These are phyloP conservation scores for Botia almorhae DNA, from an alignment of 2,797 vertebrate species.

Conservation along the genomic window DNA sequence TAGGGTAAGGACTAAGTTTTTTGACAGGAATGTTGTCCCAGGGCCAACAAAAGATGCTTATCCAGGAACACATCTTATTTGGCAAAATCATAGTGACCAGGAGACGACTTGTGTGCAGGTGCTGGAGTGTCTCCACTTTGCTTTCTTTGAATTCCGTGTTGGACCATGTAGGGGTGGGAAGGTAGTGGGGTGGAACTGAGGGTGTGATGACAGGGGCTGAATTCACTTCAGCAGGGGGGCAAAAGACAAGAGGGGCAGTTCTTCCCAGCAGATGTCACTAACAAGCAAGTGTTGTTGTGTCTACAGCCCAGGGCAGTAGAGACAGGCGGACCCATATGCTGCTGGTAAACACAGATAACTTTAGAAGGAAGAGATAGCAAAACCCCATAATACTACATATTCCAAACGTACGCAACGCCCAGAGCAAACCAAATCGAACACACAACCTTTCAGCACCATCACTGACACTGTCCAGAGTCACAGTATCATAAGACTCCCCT, in stretches of 20 bases:
- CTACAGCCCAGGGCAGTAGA: conserved; percentile 25
- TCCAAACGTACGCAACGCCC: conserved; percentile 18
- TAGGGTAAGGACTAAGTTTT: too few relatives aligned
- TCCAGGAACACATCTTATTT: too few relatives aligned
- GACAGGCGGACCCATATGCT: conserved; percentile 28
- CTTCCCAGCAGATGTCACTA: conserved; percentile 71
- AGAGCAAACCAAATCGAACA: conserved; percentile 28
- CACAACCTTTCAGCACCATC: conserved; percentile 30
- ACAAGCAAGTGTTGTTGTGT: conserved; percentile 63
- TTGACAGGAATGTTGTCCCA: too few relatives aligned
- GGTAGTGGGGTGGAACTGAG: not conserved
- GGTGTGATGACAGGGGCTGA: conserved; percentile 31
- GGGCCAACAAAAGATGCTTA: too few relatives aligned
- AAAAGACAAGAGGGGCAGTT: conserved; percentile 47
- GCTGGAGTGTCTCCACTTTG: conserved; percentile 11
- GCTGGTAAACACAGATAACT: conserved; percentile 34
- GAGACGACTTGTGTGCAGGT: not conserved
- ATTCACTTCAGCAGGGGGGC: conserved; percentile 52
- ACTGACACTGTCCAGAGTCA: conserved; percentile 17
- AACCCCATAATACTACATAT: not conserved
- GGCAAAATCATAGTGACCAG: not conserved
- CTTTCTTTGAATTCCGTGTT: not conserved
- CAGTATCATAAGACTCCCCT: conserved; percentile 8
- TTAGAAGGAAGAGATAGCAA: conserved; percentile 21
- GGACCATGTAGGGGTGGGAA: not conserved